Conservation (phyloP, 1,140 invertebrate species). For the Caenorhabditis brenneri region DNA sequence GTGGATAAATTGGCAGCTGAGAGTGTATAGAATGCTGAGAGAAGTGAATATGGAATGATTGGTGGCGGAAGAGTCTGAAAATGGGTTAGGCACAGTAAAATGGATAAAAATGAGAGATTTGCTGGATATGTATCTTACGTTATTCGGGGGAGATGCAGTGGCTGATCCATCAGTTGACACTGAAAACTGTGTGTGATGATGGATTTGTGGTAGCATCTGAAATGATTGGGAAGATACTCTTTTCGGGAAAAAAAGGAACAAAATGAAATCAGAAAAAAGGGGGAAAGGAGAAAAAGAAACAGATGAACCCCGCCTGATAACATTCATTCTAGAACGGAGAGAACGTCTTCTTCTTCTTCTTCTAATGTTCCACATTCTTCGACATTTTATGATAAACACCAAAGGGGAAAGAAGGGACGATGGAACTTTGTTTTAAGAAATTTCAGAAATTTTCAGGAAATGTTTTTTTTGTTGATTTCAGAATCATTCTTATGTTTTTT, state of each 20-base stretch:
- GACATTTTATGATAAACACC: background rate
- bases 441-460: background rate
- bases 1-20: conserved; percentile 14
- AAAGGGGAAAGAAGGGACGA: background rate
- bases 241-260: background rate
- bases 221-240: background rate
- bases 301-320: conserved; percentile 34
- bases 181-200: conserved; percentile 15
- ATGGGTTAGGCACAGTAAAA: background rate
- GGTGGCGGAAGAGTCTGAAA: conserved; percentile 32
- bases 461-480: too few species aligned
- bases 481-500: too few species aligned
- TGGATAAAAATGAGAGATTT: background rate
- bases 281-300: background rate
- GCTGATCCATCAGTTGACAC: background rate
- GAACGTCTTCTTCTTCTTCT: background rate
- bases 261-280: background rate
- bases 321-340: conserved; percentile 42
- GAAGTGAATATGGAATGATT: conserved; percentile 34
- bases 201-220: conserved; percentile 29
- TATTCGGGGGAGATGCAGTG: conserved; percentile 6
- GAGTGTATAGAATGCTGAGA: conserved; percentile 28
- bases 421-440: background rate
- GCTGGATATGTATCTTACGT: too few species aligned
- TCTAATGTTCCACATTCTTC: conserved; percentile 36